Evolutionary conservation across 2,888 invertebrate genomes (phyloP).

Genomic region (Cyaniris semiargus): DNA sequence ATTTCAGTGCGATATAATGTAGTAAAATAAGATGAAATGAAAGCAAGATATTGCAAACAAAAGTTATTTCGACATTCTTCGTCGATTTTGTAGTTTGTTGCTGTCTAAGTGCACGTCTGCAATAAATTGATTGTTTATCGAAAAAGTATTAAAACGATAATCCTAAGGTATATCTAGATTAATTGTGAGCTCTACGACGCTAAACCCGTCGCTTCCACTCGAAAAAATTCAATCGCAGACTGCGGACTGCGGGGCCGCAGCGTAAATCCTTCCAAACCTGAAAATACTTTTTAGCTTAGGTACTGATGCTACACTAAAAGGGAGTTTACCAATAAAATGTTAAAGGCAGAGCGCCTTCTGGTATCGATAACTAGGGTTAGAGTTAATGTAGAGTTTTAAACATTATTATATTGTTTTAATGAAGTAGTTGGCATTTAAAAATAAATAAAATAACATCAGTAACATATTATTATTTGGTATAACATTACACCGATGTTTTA

Average conservation of each 20-base stretch:
- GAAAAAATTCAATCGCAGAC: conserved; percentile 73
- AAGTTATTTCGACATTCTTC: not conserved
- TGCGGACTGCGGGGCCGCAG: conserved; percentile 61
- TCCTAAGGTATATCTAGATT: conserved; percentile 32
- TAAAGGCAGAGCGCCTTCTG: not conserved
- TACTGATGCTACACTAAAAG: conserved; percentile 50
- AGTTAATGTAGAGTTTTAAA: not conserved
- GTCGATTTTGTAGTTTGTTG: not conserved
- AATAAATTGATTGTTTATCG: conserved; percentile 9
- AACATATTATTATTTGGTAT: too few relatives aligned
- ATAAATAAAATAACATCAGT: too few relatives aligned
- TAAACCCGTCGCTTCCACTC: conserved; percentile 75
- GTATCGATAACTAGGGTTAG: not conserved
- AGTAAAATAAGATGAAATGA: not conserved
- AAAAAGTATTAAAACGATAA: conserved; percentile 13
- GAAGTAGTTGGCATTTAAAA: too few relatives aligned
- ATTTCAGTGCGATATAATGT: conserved; percentile 24
- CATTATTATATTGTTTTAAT: too few relatives aligned
- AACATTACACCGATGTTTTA: not conserved
- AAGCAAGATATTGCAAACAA: not conserved
- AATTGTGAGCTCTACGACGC: conserved; percentile 44
- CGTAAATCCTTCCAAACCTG: conserved; percentile 71
- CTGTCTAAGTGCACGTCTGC: not conserved
- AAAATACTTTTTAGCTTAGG: conserved; percentile 58
- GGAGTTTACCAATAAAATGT: conserved; percentile 18